A percentile compares a stretch with the other conserved stretches of the same genome.
Evolutionary conservation across 2,797 vertebrate species (phyloP).

Genomic region (Sandelia bainsii): DNA sequence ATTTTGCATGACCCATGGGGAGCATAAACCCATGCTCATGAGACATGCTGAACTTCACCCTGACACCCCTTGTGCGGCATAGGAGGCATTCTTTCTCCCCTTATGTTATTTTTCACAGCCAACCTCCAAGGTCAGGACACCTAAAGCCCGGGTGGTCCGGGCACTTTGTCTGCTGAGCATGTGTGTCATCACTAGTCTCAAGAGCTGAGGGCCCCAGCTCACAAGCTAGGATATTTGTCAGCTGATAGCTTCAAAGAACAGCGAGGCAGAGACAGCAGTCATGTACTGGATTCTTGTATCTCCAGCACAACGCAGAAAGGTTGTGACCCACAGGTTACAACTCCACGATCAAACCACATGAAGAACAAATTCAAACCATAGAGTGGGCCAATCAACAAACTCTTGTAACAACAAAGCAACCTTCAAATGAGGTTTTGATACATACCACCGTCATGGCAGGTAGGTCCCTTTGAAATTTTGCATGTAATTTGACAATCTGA

Average conservation of each 20-base stretch:
- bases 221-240: constrained; percentile 71
- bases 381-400: constrained; percentile 6
- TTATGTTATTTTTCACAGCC: constrained; percentile 80
- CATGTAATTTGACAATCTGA: constrained; percentile 76
- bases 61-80: constrained; percentile 64
- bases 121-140: constrained; percentile 83
- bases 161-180: constrained; percentile 80
- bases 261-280: constrained; percentile 65
- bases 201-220: constrained; percentile 59
- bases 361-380: constrained; percentile 19
- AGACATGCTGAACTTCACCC: constrained; percentile 69
- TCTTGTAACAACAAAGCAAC: constrained; percentile 2
- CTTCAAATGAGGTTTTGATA: neutral
- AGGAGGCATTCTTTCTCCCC: constrained; percentile 71
- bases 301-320: constrained; percentile 55
- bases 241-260: constrained; percentile 83
- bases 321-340: constrained; percentile 47
- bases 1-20: constrained; percentile 47
- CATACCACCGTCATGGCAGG: constrained; percentile 1
- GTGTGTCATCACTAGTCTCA: constrained; percentile 80
- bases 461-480: constrained; percentile 33
- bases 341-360: constrained; percentile 35
- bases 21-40: constrained; percentile 13
- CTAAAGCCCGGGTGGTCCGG: constrained; percentile 78
- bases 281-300: constrained; percentile 72